A percentile compares a stretch with the other conserved stretches of the same genome.
Evolutionary conservation across 2,797 vertebrate species (phyloP).

Genomic region (Yasuhikotakia modesta): DNA sequence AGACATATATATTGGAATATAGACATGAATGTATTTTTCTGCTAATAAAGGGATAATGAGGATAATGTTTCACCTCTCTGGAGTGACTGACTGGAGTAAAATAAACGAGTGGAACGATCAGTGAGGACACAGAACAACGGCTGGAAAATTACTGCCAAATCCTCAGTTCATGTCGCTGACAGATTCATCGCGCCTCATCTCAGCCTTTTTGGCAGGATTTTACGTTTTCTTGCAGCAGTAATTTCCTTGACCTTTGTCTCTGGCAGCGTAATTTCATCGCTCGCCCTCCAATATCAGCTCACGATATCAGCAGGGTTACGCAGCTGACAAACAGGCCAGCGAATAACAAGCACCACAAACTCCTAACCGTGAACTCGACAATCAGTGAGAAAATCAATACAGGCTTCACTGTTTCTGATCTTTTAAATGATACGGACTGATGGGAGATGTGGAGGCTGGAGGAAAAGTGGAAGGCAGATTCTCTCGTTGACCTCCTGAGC

Average conservation of each 20-base stretch:
- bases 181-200: conserved; percentile 22
- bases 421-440: conserved; percentile 39
- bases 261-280: conserved; percentile 9
- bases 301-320: conserved; percentile 19
- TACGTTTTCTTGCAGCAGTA: conserved; percentile 25
- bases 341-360: conserved; percentile 34
- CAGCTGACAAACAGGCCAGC: conserved; percentile 19
- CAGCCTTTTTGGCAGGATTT: conserved; percentile 33
- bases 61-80: conserved; percentile 13
- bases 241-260: conserved; percentile 44
- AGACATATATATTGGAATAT: too few relatives aligned
- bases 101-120: conserved; percentile 41
- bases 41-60: background rate
- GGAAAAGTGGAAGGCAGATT: conserved; percentile 1
- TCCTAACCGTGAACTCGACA: conserved; percentile 33
- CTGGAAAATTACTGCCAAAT: conserved; percentile 23
- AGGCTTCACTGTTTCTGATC: conserved; percentile 38
- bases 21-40: background rate
- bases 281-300: conserved; percentile 25
- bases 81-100: conserved; percentile 17
- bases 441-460: conserved; percentile 17
- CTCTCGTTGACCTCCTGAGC: conserved; percentile 18
- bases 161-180: conserved; percentile 34
- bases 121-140: conserved; percentile 14
- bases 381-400: conserved; percentile 39